A percentile compares a stretch with the other conserved stretches of the same genome.
Conservation (phyloP, 2,888 invertebrate species). For the Altica lythri region DNA sequence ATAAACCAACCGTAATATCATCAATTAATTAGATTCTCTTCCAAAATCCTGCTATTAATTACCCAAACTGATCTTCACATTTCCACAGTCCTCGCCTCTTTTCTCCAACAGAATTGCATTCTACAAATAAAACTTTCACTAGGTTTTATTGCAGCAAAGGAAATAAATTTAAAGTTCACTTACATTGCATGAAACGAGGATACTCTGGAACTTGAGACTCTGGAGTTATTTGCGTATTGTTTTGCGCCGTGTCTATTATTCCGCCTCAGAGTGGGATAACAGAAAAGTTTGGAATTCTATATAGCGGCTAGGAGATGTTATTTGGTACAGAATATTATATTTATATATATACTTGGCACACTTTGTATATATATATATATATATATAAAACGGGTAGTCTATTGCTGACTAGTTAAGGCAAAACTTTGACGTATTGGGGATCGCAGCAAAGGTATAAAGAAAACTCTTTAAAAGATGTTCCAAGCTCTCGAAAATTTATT, state of each 20-base stretch:
- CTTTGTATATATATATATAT: too few relatives aligned
- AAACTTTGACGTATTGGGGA: too few relatives aligned
- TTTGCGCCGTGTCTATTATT: conserved; percentile 18
- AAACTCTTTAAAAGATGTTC: too few relatives aligned
- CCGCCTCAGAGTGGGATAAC: conserved; percentile 8
- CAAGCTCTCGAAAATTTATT: too few relatives aligned
- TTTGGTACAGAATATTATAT: too few relatives aligned
- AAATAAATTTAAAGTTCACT: conserved; percentile 26
- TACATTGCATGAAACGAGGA: conserved; percentile 17
- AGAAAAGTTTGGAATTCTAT: conserved; percentile 4
- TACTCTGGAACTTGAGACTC: conserved; percentile 17
- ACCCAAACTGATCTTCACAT: conserved; percentile 8
- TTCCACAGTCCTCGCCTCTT: background rate
- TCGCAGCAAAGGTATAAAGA: too few relatives aligned
- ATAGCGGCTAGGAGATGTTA: background rate
- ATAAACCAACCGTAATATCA: conserved; percentile 8
- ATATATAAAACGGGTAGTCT: too few relatives aligned
- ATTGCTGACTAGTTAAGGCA: too few relatives aligned
- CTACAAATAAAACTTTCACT: conserved; percentile 21
- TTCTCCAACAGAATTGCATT: conserved; percentile 13
- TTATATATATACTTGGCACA: too few relatives aligned
- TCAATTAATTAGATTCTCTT: conserved; percentile 10
- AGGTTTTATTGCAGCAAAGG: conserved; percentile 21
- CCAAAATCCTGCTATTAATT: conserved; percentile 16
- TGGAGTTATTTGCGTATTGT: conserved; percentile 24